Conservation (phyloP, 2,888 invertebrate species). For the Chalcis sispes region DNA sequence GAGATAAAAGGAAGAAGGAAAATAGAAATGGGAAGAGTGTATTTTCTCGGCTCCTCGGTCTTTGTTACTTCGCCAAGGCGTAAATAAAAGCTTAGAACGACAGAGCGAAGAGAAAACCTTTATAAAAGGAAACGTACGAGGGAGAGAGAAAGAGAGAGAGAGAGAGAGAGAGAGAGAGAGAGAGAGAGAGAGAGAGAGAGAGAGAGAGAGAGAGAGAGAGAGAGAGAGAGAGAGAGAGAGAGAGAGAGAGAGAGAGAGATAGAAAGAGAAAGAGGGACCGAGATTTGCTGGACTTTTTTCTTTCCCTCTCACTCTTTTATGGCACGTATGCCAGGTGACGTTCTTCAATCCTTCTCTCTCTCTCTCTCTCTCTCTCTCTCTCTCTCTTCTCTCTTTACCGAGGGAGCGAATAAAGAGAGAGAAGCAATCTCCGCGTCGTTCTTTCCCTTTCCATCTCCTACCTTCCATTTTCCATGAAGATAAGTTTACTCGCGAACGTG, state of each 20-base stretch:
- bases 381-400: neutral
- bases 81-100: constrained; percentile 31
- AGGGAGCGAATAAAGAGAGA: too few relatives aligned
- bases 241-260: constrained; percentile 4
- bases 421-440: too few relatives aligned
- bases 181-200: neutral
- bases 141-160: constrained; percentile 14
- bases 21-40: too few relatives aligned
- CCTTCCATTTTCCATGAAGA: constrained; percentile 20
- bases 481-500: constrained; percentile 58
- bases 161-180: constrained; percentile 8
- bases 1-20: too few relatives aligned
- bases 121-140: neutral
- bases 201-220: constrained; percentile 8
- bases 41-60: neutral
- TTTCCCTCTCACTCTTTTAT: neutral
- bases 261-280: neutral
- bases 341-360: constrained; percentile 5
- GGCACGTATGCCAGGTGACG: constrained; percentile 43
- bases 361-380: neutral
- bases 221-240: neutral
- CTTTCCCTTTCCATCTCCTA: neutral
- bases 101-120: constrained; percentile 11
- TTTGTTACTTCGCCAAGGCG: constrained; percentile 22
- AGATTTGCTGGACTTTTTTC: neutral